Evolutionary conservation across 92 coral and sea anemone genomes (phyloP), one percentile per base, ranked within the genome.

Genomic region (Porites lobata): DNA sequence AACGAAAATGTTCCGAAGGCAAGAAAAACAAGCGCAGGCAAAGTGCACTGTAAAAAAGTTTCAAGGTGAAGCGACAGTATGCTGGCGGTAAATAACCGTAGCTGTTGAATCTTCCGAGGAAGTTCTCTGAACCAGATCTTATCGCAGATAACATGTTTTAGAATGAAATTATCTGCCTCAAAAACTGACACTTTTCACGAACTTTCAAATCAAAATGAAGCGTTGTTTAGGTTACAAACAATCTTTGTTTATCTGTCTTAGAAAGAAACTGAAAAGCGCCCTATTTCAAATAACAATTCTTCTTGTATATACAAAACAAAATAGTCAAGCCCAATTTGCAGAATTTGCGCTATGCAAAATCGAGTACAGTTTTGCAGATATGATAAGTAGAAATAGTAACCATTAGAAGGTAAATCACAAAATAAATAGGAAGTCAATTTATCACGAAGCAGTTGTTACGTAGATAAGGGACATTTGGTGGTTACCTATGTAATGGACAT

Each of bases 141-240:
- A 81, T 81, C 85, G 32, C 53, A 69, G 12, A 17, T 81, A 68
- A 81, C 85, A 81, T 68, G 76, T 69, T 81, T 78, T 24, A 15
- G 66, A 69, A 22, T 67, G 66, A 81, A 53, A 54, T 81, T 76
- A 26, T 81, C 76, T 56, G 15, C 22, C 65, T 68, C 50, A 21
- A 61, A 12, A 21, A 59, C 11, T 74, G 80, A 84, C 87, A 19
- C 69, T 57, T 58, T 18, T 38, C 3, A 38, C 47, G 47, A 38
- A 38, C 47, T 38, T 38, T 38, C 18, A 82, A 18, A 63, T 38
- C 8, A 29, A 59, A 59, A 83, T 65, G 70, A 83, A 10, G 10
- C 22, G 22, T 2, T 43, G 75, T 61, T 74, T 73, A 50, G 59
- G 22, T 21, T 7, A 43, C 68, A 62, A 84, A 50, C 65, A 58